A percentile compares a stretch with the other conserved stretches of the same genome.
Conservation (phyloP, 53 echinoderm and acorn worm species). For the Glandiceps talaboti region DNA sequence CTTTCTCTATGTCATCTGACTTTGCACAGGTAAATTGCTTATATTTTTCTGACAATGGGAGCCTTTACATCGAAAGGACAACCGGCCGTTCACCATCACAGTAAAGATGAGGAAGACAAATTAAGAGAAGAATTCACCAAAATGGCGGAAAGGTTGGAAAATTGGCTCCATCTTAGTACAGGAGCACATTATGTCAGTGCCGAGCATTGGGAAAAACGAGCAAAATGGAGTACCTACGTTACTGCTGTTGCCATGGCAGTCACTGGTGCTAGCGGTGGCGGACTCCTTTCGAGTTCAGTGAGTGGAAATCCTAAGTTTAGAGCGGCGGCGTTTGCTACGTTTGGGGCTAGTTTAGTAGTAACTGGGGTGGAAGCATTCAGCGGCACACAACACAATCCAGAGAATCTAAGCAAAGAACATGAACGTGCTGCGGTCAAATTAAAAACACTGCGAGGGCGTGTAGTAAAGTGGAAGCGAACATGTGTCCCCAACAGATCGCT, state of each 20-base stretch:
- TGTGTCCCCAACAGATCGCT: neutral
- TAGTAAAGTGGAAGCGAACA: neutral
- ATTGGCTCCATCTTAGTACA: neutral
- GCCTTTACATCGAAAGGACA: no score
- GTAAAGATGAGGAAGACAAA: neutral
- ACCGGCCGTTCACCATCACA: no score
- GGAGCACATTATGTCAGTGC: neutral
- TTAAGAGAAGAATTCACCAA: neutral
- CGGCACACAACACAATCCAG: neutral
- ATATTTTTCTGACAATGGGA: no score
- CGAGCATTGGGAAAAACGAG: neutral
- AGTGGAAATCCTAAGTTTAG: neutral
- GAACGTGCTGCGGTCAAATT: neutral
- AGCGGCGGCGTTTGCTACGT: neutral
- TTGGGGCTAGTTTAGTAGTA: neutral
- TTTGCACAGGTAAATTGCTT: no score
- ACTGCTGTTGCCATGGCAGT: neutral
- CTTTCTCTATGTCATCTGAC: no score
- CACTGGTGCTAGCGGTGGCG: neutral
- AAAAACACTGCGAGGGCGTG: neutral
- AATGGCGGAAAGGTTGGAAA: neutral
- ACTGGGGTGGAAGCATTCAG: neutral
- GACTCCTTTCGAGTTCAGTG: neutral
- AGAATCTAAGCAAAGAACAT: neutral
- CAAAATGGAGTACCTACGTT: neutral